phyloP scores from a whole-genome alignment of 2,113 vertebrate species.

The Periophthalmodon schlosseri region DNA sequence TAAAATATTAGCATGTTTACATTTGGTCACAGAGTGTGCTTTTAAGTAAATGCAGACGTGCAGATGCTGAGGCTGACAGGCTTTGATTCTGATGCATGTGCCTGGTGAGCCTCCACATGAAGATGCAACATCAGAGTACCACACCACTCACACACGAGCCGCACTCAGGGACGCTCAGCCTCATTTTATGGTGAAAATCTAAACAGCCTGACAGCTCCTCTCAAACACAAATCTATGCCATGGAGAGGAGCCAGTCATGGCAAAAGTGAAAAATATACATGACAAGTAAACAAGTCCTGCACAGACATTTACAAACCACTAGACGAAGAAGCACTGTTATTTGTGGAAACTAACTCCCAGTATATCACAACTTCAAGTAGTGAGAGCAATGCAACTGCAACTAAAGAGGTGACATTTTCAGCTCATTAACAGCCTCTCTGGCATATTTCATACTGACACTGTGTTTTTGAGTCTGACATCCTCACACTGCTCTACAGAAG shows the following conservation, averaged over 20 bases:
- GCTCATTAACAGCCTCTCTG: constrained; percentile 25
- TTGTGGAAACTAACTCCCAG: constrained; percentile 2
- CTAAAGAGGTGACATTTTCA: constrained; percentile 17
- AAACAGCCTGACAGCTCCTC: constrained; percentile 39
- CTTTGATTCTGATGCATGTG: constrained; percentile 58
- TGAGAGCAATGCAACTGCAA: background rate
- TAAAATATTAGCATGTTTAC: constrained; percentile 27
- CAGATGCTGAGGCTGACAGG: constrained; percentile 39
- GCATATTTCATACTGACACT: constrained; percentile 3
- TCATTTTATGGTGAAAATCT: constrained; percentile 58
- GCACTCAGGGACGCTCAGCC: constrained; percentile 26
- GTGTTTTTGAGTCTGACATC: constrained; percentile 18
- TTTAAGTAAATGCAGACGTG: constrained; percentile 54
- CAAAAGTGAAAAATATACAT: constrained; percentile 37
- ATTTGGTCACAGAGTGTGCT: constrained; percentile 22
- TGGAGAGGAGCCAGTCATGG: constrained; percentile 3
- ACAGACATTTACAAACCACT: constrained; percentile 20
- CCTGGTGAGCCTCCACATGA: constrained; percentile 50
- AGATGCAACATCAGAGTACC: constrained; percentile 40
- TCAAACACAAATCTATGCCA: constrained; percentile 19
- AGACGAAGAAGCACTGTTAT: background rate
- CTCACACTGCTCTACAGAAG: constrained; percentile 22
- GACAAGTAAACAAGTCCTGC: constrained; percentile 46
- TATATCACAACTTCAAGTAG: background rate
- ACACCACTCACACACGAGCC: constrained; percentile 32